Percentiles rank a stretch among this genome's conserved stretches.
These are phyloP conservation scores for Tauraco erythrolophus DNA, from an alignment of 2,113 vertebrate species.

Conservation along the genomic window DNA sequence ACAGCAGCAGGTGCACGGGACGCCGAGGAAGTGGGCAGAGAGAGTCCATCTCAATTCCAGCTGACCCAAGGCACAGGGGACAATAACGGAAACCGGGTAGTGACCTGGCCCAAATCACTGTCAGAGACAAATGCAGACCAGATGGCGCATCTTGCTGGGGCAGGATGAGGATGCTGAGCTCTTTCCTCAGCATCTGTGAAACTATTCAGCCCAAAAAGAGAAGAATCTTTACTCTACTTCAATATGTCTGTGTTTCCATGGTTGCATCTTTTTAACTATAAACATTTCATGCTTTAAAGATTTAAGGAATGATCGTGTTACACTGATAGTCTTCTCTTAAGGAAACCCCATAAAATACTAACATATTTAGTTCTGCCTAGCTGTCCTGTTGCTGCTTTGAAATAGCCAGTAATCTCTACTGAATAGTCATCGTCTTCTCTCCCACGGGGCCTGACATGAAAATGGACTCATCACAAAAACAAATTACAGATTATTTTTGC, in stretches of 20 bases:
- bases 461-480: background rate
- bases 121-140: background rate
- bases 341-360: background rate
- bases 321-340: background rate
- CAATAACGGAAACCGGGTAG: background rate
- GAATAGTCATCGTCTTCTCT: background rate
- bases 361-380: background rate
- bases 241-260: background rate
- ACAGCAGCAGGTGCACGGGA: background rate
- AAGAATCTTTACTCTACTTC: background rate
- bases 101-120: background rate
- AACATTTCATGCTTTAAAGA: conserved; percentile 14
- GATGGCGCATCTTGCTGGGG: background rate
- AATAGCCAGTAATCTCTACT: background rate
- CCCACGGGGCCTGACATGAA: background rate
- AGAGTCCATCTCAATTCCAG: background rate
- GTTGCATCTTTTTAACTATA: background rate
- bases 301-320: background rate
- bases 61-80: background rate
- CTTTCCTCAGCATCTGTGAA: background rate
- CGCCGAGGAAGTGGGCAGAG: background rate
- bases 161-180: background rate
- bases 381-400: background rate
- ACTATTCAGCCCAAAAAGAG: background rate
- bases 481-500: background rate